phyloP scores from a whole-genome alignment of 1,140 invertebrate genomes.

The Drosophila prosaltans region DNA sequence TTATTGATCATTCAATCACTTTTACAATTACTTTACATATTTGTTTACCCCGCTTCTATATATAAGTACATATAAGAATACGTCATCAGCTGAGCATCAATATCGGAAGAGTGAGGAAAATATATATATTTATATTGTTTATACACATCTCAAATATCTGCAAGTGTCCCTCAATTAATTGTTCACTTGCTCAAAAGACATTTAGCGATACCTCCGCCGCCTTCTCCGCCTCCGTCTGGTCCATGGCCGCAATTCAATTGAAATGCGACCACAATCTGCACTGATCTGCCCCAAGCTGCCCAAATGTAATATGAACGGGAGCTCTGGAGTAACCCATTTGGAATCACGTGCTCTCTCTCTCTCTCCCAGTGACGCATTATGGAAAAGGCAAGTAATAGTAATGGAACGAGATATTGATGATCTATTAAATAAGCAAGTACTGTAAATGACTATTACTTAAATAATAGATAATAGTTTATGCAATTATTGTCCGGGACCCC shows the following conservation, averaged over 20 bases:
- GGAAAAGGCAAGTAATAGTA: background rate
- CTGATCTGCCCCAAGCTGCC: slow-evolving; percentile 69
- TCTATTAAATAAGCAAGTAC: slow-evolving; percentile 2
- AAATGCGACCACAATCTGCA: slow-evolving; percentile 54
- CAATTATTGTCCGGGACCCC: slow-evolving; percentile 38
- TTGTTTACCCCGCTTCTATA: too few species aligned
- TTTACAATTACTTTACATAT: too few species aligned
- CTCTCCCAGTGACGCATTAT: slow-evolving; percentile 27
- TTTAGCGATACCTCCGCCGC: slow-evolving; percentile 19
- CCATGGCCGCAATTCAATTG: slow-evolving; percentile 13
- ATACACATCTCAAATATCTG: slow-evolving; percentile 14
- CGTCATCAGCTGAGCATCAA: too few species aligned
- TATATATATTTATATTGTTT: background rate
- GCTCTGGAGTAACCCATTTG: slow-evolving; percentile 4
- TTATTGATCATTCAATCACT: too few species aligned
- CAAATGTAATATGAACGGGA: background rate
- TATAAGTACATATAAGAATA: background rate
- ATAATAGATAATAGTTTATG: slow-evolving; percentile 37
- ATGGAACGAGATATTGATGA: background rate
- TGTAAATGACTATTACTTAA: slow-evolving; percentile 9
- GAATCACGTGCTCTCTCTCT: slow-evolving; percentile 28
- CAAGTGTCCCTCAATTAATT: slow-evolving; percentile 42
- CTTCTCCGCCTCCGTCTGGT: background rate
- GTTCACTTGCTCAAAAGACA: slow-evolving; percentile 54
- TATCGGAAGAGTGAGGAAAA: too few species aligned